A percentile compares a stretch with the other conserved stretches of the same genome.
Conservation (phyloP, 2,888 invertebrate genomes). For the Mythimna loreyi region DNA sequence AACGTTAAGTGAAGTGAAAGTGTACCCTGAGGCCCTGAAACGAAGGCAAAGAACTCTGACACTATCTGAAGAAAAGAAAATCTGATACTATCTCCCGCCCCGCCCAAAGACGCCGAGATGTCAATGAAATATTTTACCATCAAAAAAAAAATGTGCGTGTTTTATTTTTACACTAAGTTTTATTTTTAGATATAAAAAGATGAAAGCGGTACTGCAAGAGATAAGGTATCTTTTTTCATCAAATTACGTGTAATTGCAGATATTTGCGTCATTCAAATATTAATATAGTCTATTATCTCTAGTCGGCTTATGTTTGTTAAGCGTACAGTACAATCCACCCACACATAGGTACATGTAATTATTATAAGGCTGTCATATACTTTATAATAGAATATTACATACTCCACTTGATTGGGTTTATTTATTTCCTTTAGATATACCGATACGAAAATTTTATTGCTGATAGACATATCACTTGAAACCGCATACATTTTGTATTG, state of each 20-base stretch:
- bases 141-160: no score
- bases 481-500: neutral
- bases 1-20: no score
- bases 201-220: no score
- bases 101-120: no score
- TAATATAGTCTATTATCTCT: constrained; percentile 53
- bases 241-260: constrained; percentile 23
- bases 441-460: neutral
- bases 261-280: constrained; percentile 55
- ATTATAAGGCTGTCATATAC: neutral
- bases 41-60: no score
- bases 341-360: neutral
- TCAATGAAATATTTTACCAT: no score
- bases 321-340: neutral
- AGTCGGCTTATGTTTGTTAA: constrained; percentile 26
- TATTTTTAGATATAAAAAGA: constrained; percentile 15
- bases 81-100: no score
- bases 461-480: neutral
- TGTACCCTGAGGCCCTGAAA: no score
- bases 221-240: no score
- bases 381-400: neutral
- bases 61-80: no score
- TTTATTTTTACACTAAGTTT: neutral
- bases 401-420: neutral
- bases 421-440: neutral